Conservation (phyloP, 2,888 invertebrate species). For the Apotomis betuletana region DNA sequence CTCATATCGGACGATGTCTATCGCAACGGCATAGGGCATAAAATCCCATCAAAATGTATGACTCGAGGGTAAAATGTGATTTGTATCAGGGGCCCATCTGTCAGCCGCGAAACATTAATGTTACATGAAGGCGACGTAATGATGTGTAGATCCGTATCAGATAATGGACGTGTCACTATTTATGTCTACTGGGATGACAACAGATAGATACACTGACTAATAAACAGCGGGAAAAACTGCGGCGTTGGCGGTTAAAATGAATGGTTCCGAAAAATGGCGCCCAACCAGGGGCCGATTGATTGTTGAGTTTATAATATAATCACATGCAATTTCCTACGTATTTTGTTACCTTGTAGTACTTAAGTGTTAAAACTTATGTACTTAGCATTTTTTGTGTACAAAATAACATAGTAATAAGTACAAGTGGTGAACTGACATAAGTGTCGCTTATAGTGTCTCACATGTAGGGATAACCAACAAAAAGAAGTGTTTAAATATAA, state of each 20-base stretch:
- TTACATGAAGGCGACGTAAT: slow-evolving; percentile 68
- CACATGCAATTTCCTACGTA: no score
- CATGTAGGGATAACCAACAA: no score
- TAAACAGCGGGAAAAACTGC: slow-evolving; percentile 15
- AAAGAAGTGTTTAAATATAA: no score
- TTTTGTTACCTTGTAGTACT: no score
- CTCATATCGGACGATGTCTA: slow-evolving; percentile 37
- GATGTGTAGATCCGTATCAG: slow-evolving; percentile 76
- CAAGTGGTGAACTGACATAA: no score
- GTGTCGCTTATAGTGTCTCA: no score
- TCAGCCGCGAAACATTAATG: slow-evolving; percentile 74
- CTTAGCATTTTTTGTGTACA: no score
- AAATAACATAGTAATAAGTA: no score
- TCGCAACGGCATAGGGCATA: slow-evolving; percentile 44
- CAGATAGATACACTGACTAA: slow-evolving; percentile 38
- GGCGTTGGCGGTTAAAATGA: slow-evolving; percentile 2
- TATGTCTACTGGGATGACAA: slow-evolving; percentile 60
- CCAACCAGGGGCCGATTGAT: slow-evolving; percentile 14
- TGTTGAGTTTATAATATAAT: not conserved
- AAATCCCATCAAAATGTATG: slow-evolving; percentile 49
- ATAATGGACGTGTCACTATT: slow-evolving; percentile 77
- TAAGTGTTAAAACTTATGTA: no score
- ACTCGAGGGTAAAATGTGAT: slow-evolving; percentile 55
- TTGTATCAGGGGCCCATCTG: slow-evolving; percentile 75
- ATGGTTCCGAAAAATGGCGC: not conserved